A percentile compares a stretch with the other conserved stretches of the same genome.
Evolutionary conservation across 2,797 vertebrate species (phyloP).

Genomic region (Kryptolebias ocellatus): DNA sequence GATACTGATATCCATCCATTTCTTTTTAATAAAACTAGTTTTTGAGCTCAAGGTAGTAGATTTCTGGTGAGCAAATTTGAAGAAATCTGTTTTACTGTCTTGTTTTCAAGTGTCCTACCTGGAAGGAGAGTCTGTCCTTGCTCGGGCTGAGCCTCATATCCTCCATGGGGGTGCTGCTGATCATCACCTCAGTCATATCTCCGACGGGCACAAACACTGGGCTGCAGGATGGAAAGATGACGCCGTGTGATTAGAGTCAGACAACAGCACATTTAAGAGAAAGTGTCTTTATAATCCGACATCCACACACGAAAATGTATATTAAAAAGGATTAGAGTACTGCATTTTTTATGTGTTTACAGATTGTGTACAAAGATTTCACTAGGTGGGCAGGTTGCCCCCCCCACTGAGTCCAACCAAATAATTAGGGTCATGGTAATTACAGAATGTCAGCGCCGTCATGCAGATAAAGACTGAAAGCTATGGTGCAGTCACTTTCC

Average conservation of each 20-base stretch:
- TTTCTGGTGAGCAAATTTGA: no score
- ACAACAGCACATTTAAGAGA: background rate
- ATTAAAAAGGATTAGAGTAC: background rate
- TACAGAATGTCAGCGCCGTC: background rate
- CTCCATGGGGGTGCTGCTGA: slow-evolving; percentile 92
- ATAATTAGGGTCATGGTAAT: background rate
- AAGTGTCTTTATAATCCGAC: background rate
- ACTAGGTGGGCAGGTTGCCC: background rate
- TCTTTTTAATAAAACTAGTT: no score
- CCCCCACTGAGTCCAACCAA: background rate
- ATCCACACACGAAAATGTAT: background rate
- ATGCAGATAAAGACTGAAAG: background rate
- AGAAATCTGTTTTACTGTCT: background rate
- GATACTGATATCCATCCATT: no score
- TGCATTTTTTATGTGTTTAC: background rate
- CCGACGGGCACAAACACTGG: slow-evolving; percentile 89
- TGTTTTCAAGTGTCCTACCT: slow-evolving; percentile 79
- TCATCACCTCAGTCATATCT: slow-evolving; percentile 99
- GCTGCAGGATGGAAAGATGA: slow-evolving; percentile 73
- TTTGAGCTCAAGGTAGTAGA: no score
- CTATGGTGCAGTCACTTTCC: slow-evolving; percentile 2
- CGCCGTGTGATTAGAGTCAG: slow-evolving; percentile 8
- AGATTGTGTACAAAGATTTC: background rate
- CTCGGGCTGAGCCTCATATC: slow-evolving; percentile 93
- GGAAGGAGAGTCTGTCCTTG: slow-evolving; percentile 94